Percentiles rank a stretch among this genome's conserved stretches.
Evolutionary conservation across 2,888 invertebrate species (phyloP).

Genomic region (Gari tellinella): DNA sequence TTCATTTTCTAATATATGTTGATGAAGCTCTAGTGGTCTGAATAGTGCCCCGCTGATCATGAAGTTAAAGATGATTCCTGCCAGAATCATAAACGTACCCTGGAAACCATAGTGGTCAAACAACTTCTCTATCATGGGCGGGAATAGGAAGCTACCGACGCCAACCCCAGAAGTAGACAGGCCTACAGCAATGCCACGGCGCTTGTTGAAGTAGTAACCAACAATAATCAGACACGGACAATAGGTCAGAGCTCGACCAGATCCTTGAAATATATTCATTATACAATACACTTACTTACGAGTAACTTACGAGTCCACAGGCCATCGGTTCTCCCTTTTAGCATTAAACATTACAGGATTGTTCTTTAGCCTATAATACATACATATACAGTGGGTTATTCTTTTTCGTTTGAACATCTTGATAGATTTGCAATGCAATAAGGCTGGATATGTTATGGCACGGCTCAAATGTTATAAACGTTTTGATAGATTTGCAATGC

Average conservation of each 20-base stretch:
- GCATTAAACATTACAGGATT: no score
- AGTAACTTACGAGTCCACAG: no score
- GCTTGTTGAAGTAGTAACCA: constrained; percentile 74
- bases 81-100: constrained; percentile 69
- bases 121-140: constrained; percentile 64
- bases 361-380: no score
- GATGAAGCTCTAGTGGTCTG: constrained; percentile 61
- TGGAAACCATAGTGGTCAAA: constrained; percentile 67
- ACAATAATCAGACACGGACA: constrained; percentile 73
- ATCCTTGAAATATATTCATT: no score
- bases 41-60: constrained; percentile 67
- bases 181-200: constrained; percentile 69
- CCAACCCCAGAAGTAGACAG: constrained; percentile 74
- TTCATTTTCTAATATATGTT: constrained; percentile 26
- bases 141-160: constrained; percentile 69
- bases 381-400: no score
- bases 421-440: no score
- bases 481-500: no score
- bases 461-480: no score
- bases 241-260: constrained; percentile 72
- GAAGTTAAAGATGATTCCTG: constrained; percentile 63
- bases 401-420: no score
- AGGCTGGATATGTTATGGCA: no score
- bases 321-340: no score
- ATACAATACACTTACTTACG: no score